These are phyloP conservation scores for Frankliniella intonsa DNA, from an alignment of 2,888 invertebrate species.

Conservation along the genomic window DNA sequence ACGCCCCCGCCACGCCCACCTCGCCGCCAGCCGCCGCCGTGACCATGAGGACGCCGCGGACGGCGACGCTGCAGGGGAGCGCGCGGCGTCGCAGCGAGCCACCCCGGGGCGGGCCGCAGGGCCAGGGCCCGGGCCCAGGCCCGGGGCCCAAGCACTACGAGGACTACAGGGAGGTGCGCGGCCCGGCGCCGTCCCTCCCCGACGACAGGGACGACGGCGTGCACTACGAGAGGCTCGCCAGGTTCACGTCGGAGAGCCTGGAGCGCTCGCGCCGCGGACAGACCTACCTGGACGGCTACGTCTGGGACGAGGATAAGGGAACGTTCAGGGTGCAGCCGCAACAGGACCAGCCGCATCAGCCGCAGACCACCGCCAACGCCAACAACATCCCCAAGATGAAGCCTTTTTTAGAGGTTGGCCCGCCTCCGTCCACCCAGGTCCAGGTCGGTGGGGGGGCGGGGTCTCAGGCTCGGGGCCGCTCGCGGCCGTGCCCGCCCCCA, in stretches of 20 bases:
- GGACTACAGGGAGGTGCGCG: slow-evolving; percentile 48
- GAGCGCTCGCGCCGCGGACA: slow-evolving; percentile 46
- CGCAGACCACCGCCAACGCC: slow-evolving; percentile 28
- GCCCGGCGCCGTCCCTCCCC: slow-evolving; percentile 40
- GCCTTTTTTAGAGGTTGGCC: slow-evolving; percentile 51
- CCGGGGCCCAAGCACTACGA: slow-evolving; percentile 39
- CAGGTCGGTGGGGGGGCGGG: slow-evolving; percentile 50
- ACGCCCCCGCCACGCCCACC: slow-evolving; percentile 41
- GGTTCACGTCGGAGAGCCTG: slow-evolving; percentile 52
- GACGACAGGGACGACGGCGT: slow-evolving; percentile 49
- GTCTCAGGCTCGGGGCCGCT: slow-evolving; percentile 53
- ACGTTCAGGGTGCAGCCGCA: slow-evolving; percentile 42
- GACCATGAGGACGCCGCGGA: slow-evolving; percentile 34
- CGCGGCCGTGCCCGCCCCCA: too few relatives aligned
- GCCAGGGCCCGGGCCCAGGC: slow-evolving; percentile 41
- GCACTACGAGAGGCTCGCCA: slow-evolving; percentile 55
- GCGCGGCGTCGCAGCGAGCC: slow-evolving; percentile 32
- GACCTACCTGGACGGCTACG: slow-evolving; percentile 44
- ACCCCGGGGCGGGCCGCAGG: slow-evolving; percentile 43
- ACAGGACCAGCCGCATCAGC: slow-evolving; percentile 18
- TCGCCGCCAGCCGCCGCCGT: background rate
- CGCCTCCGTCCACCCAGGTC: slow-evolving; percentile 45
- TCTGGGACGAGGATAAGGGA: slow-evolving; percentile 47
- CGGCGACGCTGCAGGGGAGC: slow-evolving; percentile 33
- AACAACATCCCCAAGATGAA: slow-evolving; percentile 35